Evolutionary conservation across 2,113 vertebrate genomes (phyloP).

Genomic region (Rostratula benghalensis): DNA sequence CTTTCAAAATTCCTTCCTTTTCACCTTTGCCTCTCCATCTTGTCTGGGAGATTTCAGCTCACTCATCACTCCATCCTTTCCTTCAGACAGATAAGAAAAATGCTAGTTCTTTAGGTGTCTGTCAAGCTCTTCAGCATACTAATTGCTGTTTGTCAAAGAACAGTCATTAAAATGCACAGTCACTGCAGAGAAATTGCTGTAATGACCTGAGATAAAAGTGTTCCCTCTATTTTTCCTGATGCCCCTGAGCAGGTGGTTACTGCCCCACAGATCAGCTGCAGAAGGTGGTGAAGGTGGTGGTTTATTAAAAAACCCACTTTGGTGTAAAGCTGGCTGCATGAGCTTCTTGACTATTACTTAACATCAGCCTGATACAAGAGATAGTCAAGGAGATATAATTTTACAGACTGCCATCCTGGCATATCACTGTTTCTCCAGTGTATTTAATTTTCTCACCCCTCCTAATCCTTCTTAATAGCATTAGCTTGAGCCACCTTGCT

Average conservation of each 20-base stretch:
- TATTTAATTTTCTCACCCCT: background rate
- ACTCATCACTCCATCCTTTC: background rate
- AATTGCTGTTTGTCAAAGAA: constrained; percentile 30
- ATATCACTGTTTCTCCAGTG: background rate
- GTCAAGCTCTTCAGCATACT: constrained; percentile 14
- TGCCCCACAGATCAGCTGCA: background rate
- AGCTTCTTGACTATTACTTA: background rate
- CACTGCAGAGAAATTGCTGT: background rate
- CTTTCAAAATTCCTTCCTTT: background rate
- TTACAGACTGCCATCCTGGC: background rate
- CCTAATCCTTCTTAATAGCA: background rate
- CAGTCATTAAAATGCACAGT: constrained; percentile 4
- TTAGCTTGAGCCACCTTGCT: background rate
- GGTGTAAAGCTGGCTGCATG: background rate
- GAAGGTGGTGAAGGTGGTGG: accelerated
- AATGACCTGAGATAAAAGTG: background rate
- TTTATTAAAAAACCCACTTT: background rate
- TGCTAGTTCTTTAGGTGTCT: background rate
- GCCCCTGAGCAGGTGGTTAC: background rate
- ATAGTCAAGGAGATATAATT: background rate
- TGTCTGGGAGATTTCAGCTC: background rate
- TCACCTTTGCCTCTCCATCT: background rate
- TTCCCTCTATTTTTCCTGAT: background rate
- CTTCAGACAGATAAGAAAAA: background rate
- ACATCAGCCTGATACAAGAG: background rate